These are phyloP conservation scores for Kuschelorhynchus macadamiae DNA, from an alignment of 2,888 invertebrate genomes.

Conservation along the genomic window DNA sequence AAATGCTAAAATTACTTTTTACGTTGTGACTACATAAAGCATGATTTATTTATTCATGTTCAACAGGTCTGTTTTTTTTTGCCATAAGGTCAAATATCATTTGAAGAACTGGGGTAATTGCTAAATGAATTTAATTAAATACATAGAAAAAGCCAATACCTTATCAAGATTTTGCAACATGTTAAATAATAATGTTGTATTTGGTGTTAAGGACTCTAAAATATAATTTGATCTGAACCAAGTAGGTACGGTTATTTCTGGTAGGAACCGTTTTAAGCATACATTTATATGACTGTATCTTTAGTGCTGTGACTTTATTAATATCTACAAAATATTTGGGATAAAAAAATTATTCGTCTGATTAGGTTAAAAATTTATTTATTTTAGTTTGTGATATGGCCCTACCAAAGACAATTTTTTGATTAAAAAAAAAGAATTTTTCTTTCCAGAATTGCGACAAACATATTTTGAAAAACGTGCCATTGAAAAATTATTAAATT, in stretches of 20 bases:
- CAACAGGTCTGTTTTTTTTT: too few relatives aligned
- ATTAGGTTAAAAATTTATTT: constrained; percentile 66
- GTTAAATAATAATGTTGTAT: background rate
- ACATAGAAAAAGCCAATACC: too few relatives aligned
- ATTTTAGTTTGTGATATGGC: constrained; percentile 68
- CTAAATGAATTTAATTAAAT: too few relatives aligned
- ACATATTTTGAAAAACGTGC: constrained; percentile 58
- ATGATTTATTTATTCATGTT: too few relatives aligned
- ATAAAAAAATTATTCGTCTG: constrained; percentile 62
- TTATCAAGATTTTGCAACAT: too few relatives aligned
- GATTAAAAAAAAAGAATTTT: constrained; percentile 20
- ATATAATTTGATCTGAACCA: constrained; percentile 55
- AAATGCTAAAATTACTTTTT: too few relatives aligned
- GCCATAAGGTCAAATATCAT: too few relatives aligned
- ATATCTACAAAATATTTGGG: constrained; percentile 47
- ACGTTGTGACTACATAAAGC: too few relatives aligned
- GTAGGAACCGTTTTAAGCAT: constrained; percentile 60
- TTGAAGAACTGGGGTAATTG: too few relatives aligned
- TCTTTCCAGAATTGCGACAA: constrained; percentile 20
- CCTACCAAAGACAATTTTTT: constrained; percentile 66
- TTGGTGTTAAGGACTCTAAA: constrained; percentile 1
- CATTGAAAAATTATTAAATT: constrained; percentile 57
- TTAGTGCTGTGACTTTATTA: constrained; percentile 68
- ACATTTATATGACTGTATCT: constrained; percentile 66
- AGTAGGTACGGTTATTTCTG: constrained; percentile 64